phyloP scores from a whole-genome alignment of 1,140 invertebrate species.

The Diprion similis region DNA sequence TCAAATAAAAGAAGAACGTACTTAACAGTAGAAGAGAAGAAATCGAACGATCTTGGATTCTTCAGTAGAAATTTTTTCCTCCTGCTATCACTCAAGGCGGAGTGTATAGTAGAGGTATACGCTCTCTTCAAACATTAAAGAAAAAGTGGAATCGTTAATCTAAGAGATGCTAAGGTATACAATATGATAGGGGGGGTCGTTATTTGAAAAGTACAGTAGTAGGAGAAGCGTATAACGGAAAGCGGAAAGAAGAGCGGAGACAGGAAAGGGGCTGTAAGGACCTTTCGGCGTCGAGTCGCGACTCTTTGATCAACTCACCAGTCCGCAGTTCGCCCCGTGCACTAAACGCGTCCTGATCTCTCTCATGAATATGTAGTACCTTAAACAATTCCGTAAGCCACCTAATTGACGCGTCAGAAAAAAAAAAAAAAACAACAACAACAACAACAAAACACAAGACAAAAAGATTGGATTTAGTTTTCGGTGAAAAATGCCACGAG shows the following conservation, averaged over 20 bases:
- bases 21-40: too few species aligned
- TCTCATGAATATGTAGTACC: constrained; percentile 49
- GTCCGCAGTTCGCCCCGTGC: constrained; percentile 36
- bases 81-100: too few species aligned
- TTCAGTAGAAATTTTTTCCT: too few species aligned
- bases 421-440: constrained; percentile 16
- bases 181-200: constrained; percentile 49
- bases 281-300: constrained; percentile 36
- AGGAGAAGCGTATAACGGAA: constrained; percentile 45
- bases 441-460: constrained; percentile 15
- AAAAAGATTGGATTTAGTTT: constrained; percentile 2
- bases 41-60: too few species aligned
- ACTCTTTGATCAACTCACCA: constrained; percentile 54
- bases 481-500: neutral
- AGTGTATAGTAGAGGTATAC: neutral
- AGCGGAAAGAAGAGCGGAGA: constrained; percentile 36
- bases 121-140: constrained; percentile 42
- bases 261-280: constrained; percentile 47
- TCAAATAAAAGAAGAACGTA: too few species aligned
- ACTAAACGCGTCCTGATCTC: constrained; percentile 50
- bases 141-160: constrained; percentile 43
- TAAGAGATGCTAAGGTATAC: constrained; percentile 57
- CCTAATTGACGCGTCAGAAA: constrained; percentile 42
- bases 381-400: constrained; percentile 32
- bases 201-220: constrained; percentile 55